Evolutionary conservation across 2,888 invertebrate genomes (phyloP).

Genomic region (Xylocampa areola): DNA sequence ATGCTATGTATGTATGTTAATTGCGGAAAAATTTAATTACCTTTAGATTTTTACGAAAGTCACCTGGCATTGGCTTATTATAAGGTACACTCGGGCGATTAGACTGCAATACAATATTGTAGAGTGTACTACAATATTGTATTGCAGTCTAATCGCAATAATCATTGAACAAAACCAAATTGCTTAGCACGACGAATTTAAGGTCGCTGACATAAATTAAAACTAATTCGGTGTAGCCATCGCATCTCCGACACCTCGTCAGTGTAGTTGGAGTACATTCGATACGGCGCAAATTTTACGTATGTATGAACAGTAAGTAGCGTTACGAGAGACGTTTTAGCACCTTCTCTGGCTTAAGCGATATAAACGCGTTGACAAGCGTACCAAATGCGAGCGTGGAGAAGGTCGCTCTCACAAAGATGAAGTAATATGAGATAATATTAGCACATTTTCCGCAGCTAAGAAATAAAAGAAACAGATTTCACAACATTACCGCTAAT

Average conservation of each 20-base stretch:
- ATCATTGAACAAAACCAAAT: background rate
- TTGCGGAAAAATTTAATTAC: too few relatives aligned
- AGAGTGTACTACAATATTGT: too few relatives aligned
- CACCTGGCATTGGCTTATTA: too few relatives aligned
- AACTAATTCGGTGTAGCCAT: constrained; percentile 13
- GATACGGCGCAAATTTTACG: constrained; percentile 17
- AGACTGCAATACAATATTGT: too few relatives aligned
- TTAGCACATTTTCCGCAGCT: constrained; percentile 28
- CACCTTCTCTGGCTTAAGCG: constrained; percentile 32
- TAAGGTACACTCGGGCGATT: too few relatives aligned
- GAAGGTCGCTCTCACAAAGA: constrained; percentile 34
- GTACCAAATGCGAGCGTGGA: constrained; percentile 51
- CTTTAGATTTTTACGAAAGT: too few relatives aligned
- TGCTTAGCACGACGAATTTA: background rate
- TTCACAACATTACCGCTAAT: constrained; percentile 11
- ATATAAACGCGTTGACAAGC: constrained; percentile 53
- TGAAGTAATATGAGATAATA: constrained; percentile 40
- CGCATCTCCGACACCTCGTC: constrained; percentile 11
- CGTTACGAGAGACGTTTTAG: constrained; percentile 28
- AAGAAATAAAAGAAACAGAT: constrained; percentile 26
- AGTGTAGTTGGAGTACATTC: constrained; percentile 5
- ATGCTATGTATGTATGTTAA: too few relatives aligned
- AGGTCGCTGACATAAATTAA: constrained; percentile 17
- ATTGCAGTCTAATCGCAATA: too few relatives aligned
- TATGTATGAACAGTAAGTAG: constrained; percentile 15